phyloP scores from a whole-genome alignment of 2,797 vertebrate genomes.

The Xerus rutilus region DNA sequence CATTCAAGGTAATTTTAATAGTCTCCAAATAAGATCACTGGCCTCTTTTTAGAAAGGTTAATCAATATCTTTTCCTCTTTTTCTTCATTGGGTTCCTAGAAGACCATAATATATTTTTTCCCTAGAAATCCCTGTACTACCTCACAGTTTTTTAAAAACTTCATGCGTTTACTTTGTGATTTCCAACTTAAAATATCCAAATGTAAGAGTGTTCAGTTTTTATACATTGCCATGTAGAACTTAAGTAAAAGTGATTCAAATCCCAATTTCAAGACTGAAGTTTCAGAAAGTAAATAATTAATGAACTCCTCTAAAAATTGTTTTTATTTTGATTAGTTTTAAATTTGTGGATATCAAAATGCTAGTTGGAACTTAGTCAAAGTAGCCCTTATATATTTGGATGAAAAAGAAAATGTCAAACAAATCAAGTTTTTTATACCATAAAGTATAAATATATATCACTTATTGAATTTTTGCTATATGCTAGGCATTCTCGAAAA shows the following conservation, averaged over 20 bases:
- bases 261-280: background rate
- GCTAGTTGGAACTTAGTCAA: background rate
- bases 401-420: background rate
- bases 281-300: constrained; percentile 39
- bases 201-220: background rate
- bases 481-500: background rate
- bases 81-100: background rate
- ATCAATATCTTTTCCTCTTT: background rate
- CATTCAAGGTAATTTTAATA: constrained; percentile 29
- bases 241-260: background rate
- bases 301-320: background rate
- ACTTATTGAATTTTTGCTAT: background rate
- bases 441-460: background rate
- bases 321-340: constrained; percentile 21
- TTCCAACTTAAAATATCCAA: constrained; percentile 28
- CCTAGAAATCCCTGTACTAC: background rate
- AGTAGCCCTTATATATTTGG: background rate
- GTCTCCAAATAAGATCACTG: background rate
- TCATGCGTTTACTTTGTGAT: background rate
- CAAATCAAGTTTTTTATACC: background rate
- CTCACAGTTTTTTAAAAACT: background rate
- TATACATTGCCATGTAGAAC: background rate
- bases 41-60: background rate
- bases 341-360: background rate
- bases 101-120: background rate